phyloP scores from a whole-genome alignment of 2,888 invertebrate species.

The Parelbella ahira region DNA sequence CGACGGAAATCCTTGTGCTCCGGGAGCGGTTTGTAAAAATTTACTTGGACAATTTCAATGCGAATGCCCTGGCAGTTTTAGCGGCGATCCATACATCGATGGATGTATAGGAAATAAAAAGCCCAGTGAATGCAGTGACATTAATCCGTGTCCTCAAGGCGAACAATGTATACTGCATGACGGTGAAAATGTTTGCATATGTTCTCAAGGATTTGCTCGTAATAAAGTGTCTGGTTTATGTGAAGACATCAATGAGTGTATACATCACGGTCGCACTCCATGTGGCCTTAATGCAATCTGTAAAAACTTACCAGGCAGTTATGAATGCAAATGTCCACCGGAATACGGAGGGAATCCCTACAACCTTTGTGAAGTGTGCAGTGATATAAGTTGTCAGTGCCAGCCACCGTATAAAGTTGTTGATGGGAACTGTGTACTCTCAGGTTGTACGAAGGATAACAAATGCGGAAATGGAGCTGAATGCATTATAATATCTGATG shows the following conservation, averaged over 20 bases:
- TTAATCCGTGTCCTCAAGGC: conserved; percentile 89
- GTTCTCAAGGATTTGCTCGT: conserved; percentile 92
- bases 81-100: conserved; percentile 89
- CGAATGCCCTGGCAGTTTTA: conserved; percentile 91
- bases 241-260: conserved; percentile 93
- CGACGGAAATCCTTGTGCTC: conserved; percentile 87
- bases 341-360: conserved; percentile 96
- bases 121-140: conserved; percentile 85
- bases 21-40: conserved; percentile 93
- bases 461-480: conserved; percentile 93
- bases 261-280: conserved; percentile 86
- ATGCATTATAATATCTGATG: conserved; percentile 93
- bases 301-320: conserved; percentile 95
- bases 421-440: conserved; percentile 90
- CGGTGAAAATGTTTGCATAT: conserved; percentile 92
- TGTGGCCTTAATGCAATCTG: conserved; percentile 95
- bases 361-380: conserved; percentile 91
- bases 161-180: conserved; percentile 92
- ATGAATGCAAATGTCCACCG: conserved; percentile 93
- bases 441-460: conserved; percentile 89
- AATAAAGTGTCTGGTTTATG: conserved; percentile 87
- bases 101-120: conserved; percentile 85
- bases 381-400: conserved; percentile 91
- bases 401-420: conserved; percentile 92
- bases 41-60: conserved; percentile 92